Evolutionary conservation across 2,797 vertebrate genomes (phyloP), one percentile per base, ranked within the genome.

Genomic region (Chaetodon trifasciatus): DNA sequence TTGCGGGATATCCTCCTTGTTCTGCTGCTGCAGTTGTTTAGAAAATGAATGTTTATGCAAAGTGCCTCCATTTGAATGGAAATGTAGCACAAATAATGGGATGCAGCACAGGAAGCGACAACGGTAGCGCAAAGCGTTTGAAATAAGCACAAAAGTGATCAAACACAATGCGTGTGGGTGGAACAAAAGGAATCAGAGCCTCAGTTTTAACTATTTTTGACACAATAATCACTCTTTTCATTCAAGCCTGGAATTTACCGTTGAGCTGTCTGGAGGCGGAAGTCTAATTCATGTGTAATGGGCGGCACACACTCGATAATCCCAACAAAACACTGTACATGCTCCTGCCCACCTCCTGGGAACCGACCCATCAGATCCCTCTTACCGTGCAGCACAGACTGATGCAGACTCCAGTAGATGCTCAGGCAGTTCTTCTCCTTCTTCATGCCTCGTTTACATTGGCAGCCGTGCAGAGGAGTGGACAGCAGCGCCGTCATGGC

Each of bases 391-490:
- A 97, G 93, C 83, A 97, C 81, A 0, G 96, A 97, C 91, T 97
- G 96, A 84, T 97, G 96, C 77, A 98, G 96, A 78, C 97, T 97
- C 97, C 97, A 98, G 93, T 98, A 98, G 92, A 98, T 97, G 0
- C 97, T 97, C 44, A 98, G 86, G 80, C 97, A 98, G 92, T 97
- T 97, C 87, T 98, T 98, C 88, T 98, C 97, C 82, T 95, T 97
- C 82, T 98, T 98, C 97, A 98, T 98, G 75, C 97, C 97, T 6
- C 97, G 84, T 82, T 97, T 97, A 90, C 97, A 98, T 76, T 97
- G 97, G 95, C 97, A 98, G 89, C 96, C 96, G 0, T 96, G 96
- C 15, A 98, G 95, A 1, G 97, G 96, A 57, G 96, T 97, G 94
- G 97, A 96, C 74, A 97, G 95, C 40, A 98, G 95, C 0, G 97